These are phyloP conservation scores for Plemyria rubiginata DNA, from an alignment of 2,888 invertebrate species.

Conservation along the genomic window DNA sequence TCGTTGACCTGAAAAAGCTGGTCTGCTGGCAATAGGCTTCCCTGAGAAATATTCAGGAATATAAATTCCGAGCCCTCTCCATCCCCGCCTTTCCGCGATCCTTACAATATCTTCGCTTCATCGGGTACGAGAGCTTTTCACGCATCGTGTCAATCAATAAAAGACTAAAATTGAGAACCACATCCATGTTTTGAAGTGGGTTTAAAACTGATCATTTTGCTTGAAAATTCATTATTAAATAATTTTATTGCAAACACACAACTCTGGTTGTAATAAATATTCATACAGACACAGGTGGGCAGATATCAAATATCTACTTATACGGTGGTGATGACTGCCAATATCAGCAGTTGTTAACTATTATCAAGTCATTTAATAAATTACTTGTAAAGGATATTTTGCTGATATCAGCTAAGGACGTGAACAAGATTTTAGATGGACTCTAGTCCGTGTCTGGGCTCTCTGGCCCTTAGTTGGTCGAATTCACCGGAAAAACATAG, in stretches of 20 bases:
- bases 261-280: constrained; percentile 41
- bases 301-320: constrained; percentile 56
- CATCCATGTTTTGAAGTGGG: background rate
- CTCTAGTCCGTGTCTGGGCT: too few species aligned
- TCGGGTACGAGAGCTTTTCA: too few species aligned
- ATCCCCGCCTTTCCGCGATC: too few species aligned
- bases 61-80: too few species aligned
- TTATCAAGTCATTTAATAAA: background rate
- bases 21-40: too few species aligned
- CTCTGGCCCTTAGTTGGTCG: too few species aligned
- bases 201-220: background rate
- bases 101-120: too few species aligned
- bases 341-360: background rate
- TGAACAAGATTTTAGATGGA: too few species aligned
- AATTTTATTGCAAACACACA: background rate
- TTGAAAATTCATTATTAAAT: background rate
- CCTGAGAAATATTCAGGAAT: too few species aligned
- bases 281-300: constrained; percentile 40
- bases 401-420: background rate
- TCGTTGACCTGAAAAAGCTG: too few species aligned
- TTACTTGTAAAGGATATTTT: background rate
- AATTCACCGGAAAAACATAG: background rate
- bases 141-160: too few species aligned
- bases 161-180: background rate
- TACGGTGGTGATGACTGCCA: constrained; percentile 16